These are phyloP conservation scores for Drosophila kanekoi DNA, from an alignment of 2,888 invertebrate genomes.

Conservation along the genomic window DNA sequence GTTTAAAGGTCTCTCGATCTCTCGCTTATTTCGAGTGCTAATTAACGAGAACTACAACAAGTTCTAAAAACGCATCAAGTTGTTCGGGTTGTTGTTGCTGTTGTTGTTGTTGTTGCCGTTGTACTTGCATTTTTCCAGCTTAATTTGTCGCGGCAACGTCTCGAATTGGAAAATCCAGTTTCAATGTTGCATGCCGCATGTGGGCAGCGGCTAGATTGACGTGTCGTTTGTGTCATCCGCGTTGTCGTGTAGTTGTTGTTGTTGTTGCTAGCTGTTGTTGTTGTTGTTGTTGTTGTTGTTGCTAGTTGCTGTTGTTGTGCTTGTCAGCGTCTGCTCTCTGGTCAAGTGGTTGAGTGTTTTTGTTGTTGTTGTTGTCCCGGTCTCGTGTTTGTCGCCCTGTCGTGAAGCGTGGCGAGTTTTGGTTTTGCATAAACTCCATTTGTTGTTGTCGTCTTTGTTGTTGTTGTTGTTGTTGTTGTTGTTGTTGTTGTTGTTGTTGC, in stretches of 20 bases:
- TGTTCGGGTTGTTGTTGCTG: slow-evolving; percentile 18
- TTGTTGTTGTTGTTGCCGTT: slow-evolving; percentile 27
- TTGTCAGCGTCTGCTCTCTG: slow-evolving; percentile 52
- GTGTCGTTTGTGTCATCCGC: slow-evolving; percentile 75
- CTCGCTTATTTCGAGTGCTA: slow-evolving; percentile 70
- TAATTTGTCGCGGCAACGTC: slow-evolving; percentile 73
- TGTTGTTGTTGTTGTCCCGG: slow-evolving; percentile 33
- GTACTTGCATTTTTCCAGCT: slow-evolving; percentile 71
- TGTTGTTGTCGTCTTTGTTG: slow-evolving; percentile 28
- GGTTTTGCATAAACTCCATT: slow-evolving; percentile 63
- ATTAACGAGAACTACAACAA: slow-evolving; percentile 73
- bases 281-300: slow-evolving; percentile 22
- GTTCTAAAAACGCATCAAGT: slow-evolving; percentile 53
- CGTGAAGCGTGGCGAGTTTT: slow-evolving; percentile 54
- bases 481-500: slow-evolving; percentile 27
- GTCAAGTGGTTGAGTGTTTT: slow-evolving; percentile 52
- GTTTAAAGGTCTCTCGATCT: slow-evolving; percentile 31
- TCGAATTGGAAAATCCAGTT: slow-evolving; percentile 74
- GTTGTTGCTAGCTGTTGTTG: slow-evolving; percentile 35
- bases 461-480: slow-evolving; percentile 19
- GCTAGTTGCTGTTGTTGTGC: slow-evolving; percentile 23
- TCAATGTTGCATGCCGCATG: slow-evolving; percentile 68
- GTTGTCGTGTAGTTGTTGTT: slow-evolving; percentile 44
- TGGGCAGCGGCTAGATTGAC: slow-evolving; percentile 75
- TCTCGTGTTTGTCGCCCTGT: slow-evolving; percentile 42